Percentiles rank a stretch among this genome's conserved stretches.
These are phyloP conservation scores for Nephrotoma flavescens DNA, from an alignment of 2,888 invertebrate species.

Conservation along the genomic window DNA sequence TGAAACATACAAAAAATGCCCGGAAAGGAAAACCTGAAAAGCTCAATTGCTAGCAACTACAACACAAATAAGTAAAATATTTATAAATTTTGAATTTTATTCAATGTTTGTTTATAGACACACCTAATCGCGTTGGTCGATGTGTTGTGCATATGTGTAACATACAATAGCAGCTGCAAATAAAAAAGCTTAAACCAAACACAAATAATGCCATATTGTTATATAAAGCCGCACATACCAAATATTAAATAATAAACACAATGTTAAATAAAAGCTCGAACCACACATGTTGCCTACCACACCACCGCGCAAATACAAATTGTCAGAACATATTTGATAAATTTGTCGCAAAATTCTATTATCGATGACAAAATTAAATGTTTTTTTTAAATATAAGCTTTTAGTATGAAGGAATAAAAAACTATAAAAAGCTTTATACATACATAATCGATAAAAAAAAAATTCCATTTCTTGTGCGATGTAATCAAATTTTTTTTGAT, in stretches of 20 bases:
- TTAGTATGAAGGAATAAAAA: neutral
- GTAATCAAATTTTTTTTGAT: neutral
- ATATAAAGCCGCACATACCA: neutral
- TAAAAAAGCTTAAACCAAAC: neutral
- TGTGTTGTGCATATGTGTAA: neutral
- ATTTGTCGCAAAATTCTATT: neutral
- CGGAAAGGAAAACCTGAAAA: neutral
- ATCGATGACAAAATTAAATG: neutral
- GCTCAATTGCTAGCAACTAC: no score
- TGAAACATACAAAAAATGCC: neutral
- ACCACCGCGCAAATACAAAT: neutral
- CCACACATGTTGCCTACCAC: neutral
- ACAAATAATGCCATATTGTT: neutral
- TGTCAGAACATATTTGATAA: neutral
- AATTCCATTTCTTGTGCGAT: neutral
- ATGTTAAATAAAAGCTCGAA: neutral
- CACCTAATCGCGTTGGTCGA: no score
- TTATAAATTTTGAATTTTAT: no score
- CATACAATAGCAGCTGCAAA: neutral
- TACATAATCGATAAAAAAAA: neutral
- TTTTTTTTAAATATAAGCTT: neutral
- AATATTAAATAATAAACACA: neutral
- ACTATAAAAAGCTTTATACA: neutral
- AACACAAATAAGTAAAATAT: no score
- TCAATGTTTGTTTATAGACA: no score